phyloP scores from a whole-genome alignment of 2,888 invertebrate species.

The Sipha maydis region DNA sequence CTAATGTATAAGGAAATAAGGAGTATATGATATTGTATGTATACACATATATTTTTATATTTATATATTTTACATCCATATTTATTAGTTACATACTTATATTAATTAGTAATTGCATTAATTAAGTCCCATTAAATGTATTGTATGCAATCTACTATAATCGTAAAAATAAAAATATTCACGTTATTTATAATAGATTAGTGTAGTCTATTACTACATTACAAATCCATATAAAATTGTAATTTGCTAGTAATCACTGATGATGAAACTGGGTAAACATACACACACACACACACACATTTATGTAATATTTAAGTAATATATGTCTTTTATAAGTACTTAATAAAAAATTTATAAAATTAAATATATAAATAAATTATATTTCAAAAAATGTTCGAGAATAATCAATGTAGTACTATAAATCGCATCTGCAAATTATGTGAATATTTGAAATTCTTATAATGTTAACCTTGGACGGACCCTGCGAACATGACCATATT shows the following conservation, averaged over 20 bases:
- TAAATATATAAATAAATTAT: not conserved
- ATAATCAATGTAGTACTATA: not conserved
- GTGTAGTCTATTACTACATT: not conserved
- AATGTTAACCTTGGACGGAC: slow-evolving; percentile 47
- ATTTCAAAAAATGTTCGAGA: not conserved
- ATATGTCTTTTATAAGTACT: no score
- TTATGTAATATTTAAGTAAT: no score
- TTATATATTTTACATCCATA: not conserved
- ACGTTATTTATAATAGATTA: not conserved
- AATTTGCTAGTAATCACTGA: not conserved
- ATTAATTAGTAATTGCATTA: not conserved
- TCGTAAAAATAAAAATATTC: not conserved
- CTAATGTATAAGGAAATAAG: no score
- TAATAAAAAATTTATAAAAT: no score
- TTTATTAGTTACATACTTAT: not conserved
- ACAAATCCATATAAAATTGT: not conserved
- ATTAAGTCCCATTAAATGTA: not conserved
- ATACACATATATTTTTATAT: no score
- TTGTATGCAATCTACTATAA: not conserved
- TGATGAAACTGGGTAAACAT: not conserved
- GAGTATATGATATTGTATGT: no score
- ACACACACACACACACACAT: no score
- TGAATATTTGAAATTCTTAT: slow-evolving; percentile 45
- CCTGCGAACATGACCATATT: slow-evolving; percentile 46
- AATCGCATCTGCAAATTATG: not conserved